Evolutionary conservation across 2,113 vertebrate genomes (phyloP).

Genomic region (Platysternon megacephalum): DNA sequence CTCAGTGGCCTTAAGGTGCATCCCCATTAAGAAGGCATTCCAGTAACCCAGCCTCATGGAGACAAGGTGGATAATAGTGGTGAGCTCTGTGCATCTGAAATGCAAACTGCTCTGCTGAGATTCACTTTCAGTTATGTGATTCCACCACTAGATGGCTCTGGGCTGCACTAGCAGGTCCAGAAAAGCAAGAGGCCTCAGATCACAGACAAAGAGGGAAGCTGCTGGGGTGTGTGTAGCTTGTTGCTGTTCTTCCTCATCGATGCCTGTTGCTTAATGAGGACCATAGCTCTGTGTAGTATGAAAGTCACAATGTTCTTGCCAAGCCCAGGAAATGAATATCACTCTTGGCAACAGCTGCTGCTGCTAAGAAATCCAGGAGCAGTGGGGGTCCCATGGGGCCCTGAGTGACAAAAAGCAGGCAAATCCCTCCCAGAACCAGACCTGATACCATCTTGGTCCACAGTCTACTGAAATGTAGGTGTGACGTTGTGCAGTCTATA

Average conservation of each 20-base stretch:
- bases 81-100: rapidly evolving
- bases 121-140: neutral
- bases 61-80: neutral
- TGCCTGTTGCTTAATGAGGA: rapidly evolving
- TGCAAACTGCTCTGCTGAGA: neutral
- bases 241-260: neutral
- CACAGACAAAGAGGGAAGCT: rapidly evolving
- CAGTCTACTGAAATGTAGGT: too few relatives aligned
- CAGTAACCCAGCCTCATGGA: neutral
- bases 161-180: neutral
- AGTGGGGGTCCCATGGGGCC: too few relatives aligned
- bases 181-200: neutral
- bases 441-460: too few relatives aligned
- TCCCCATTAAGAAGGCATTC: neutral
- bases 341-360: too few relatives aligned
- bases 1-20: neutral
- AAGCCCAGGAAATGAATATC: neutral
- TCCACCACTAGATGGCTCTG: rapidly evolving
- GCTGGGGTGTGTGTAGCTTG: neutral
- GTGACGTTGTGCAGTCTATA: too few relatives aligned
- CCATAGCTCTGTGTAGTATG: neutral
- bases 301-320: neutral
- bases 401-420: too few relatives aligned
- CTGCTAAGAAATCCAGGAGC: too few relatives aligned
- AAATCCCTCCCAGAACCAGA: too few relatives aligned